Percentiles rank a stretch among this genome's conserved stretches.
Evolutionary conservation across 2,888 invertebrate genomes (phyloP).

Genomic region (Frankliniella intonsa): DNA sequence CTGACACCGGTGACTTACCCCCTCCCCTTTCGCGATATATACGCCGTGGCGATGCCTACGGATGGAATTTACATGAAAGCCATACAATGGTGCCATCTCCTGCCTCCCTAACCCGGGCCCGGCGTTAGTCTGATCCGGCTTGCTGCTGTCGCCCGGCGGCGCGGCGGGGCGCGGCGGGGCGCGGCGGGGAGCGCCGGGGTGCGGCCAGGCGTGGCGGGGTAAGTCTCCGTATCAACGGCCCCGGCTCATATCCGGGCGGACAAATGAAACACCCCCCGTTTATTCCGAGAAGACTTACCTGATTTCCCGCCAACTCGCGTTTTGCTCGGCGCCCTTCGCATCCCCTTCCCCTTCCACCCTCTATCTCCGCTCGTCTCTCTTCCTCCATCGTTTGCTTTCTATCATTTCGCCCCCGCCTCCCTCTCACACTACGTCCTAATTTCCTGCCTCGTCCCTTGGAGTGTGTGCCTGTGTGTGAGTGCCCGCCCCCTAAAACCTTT

Average conservation of each 20-base stretch:
- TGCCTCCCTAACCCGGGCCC: background rate
- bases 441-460: background rate
- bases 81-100: conserved; percentile 21
- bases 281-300: background rate
- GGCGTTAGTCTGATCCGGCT: background rate
- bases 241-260: background rate
- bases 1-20: background rate
- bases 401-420: background rate
- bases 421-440: background rate
- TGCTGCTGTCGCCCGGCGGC: too few species aligned
- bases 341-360: background rate
- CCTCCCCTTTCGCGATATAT: background rate
- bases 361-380: background rate
- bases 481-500: background rate
- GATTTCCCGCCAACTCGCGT: background rate
- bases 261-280: conserved; percentile 6
- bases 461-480: background rate
- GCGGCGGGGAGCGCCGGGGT: background rate
- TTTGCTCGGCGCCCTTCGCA: background rate
- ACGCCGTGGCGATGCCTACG: background rate
- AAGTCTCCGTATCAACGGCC: background rate
- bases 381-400: too few species aligned
- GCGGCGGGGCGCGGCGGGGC: background rate
- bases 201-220: background rate
- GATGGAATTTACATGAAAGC: conserved; percentile 23